Percentiles rank a stretch among this genome's conserved stretches.
phyloP scores from a whole-genome alignment of 2,888 invertebrate genomes.

The Lasioglossum figueresi region DNA sequence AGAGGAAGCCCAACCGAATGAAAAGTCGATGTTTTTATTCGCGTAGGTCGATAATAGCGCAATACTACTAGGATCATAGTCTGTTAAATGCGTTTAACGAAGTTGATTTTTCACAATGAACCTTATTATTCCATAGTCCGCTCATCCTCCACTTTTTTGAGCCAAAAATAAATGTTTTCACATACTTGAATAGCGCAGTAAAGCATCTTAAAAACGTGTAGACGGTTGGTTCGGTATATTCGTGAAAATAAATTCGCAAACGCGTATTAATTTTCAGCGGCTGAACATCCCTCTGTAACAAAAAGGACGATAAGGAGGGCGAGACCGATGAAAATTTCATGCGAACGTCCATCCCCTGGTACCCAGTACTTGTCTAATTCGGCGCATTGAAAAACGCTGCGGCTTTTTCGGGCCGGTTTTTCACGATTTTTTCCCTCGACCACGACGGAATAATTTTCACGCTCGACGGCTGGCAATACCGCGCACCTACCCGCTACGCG shows the following conservation, averaged over 20 bases:
- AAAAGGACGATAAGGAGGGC: not conserved
- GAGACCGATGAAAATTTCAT: not conserved
- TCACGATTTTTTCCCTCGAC: not conserved
- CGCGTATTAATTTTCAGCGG: not conserved
- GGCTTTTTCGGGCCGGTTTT: not conserved
- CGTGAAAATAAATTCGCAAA: not conserved
- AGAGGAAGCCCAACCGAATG: not conserved
- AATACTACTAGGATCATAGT: not conserved
- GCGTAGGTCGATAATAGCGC: not conserved
- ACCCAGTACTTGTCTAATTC: not conserved
- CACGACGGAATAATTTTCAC: slow-evolving; percentile 45
- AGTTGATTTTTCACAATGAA: not conserved
- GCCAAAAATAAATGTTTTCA: not conserved
- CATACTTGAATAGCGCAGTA: not conserved
- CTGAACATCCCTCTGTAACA: not conserved
- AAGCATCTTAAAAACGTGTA: no score
- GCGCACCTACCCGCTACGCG: slow-evolving; percentile 16
- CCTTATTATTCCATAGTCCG: no score
- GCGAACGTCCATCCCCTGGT: not conserved
- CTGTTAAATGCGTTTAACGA: not conserved
- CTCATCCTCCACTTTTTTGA: not conserved
- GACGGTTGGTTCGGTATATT: not conserved
- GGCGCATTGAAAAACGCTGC: not conserved
- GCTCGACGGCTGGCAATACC: slow-evolving; percentile 43
- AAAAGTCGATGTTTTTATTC: not conserved